These are phyloP conservation scores for Sebastes iracundus DNA, from an alignment of 2,797 vertebrate species.

Conservation along the genomic window DNA sequence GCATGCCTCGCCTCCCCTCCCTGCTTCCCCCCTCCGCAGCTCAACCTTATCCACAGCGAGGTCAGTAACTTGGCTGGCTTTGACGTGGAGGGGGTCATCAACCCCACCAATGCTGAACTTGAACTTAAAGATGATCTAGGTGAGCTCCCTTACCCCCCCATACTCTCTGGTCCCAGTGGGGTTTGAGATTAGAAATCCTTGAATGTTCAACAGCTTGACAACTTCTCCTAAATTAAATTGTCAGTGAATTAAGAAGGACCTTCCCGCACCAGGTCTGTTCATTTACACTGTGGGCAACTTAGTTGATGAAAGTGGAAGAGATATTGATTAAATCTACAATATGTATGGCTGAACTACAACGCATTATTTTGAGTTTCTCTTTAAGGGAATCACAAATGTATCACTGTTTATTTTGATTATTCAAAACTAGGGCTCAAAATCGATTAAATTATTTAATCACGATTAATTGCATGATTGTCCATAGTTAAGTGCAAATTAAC, in stretches of 20 bases:
- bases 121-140: conserved; percentile 99
- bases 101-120: conserved; percentile 99
- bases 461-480: too few relatives aligned
- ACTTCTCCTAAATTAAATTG: background rate
- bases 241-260: background rate
- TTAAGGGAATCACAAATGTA: background rate
- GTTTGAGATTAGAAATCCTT: conserved; percentile 57
- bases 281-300: conserved; percentile 18
- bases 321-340: background rate
- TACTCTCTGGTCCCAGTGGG: background rate
- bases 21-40: conserved; percentile 82
- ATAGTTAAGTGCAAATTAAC: too few relatives aligned
- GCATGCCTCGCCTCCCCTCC: conserved; percentile 49
- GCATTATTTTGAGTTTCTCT: background rate
- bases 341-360: background rate
- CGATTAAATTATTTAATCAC: too few relatives aligned
- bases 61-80: conserved; percentile 99
- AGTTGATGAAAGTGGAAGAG: background rate
- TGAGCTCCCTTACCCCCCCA: conserved; percentile 75
- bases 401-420: background rate
- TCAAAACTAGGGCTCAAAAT: too few relatives aligned
- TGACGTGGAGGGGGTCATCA: conserved; percentile 99
- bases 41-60: conserved; percentile 99
- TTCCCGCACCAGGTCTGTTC: background rate
- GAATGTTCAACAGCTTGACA: conserved; percentile 21